Percentiles rank a stretch among this genome's conserved stretches.
phyloP scores from a whole-genome alignment of 2,888 invertebrate genomes.

The Adelphocoris suturalis region DNA sequence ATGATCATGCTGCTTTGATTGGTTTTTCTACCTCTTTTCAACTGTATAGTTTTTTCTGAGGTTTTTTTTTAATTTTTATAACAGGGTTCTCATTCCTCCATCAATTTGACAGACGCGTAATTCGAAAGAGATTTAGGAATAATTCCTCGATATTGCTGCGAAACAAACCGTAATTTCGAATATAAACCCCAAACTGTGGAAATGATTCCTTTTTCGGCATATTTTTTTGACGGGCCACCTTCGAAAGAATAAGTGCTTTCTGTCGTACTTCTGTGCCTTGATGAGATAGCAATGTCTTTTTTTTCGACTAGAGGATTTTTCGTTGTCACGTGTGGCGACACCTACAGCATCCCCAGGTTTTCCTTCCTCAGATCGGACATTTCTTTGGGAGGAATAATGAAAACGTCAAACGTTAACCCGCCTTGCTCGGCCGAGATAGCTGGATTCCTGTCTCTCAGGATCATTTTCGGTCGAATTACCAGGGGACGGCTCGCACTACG shows the following conservation, averaged over 20 bases:
- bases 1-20: too few relatives aligned
- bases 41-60: too few relatives aligned
- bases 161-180: not conserved
- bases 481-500: not conserved
- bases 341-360: not conserved
- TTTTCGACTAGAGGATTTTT: not conserved
- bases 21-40: too few relatives aligned
- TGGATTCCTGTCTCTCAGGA: constrained; percentile 4
- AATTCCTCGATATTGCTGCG: not conserved
- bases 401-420: constrained; percentile 45
- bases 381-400: not conserved
- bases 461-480: constrained; percentile 58
- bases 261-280: not conserved
- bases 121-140: not conserved
- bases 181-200: not conserved
- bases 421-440: constrained; percentile 3
- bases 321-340: constrained; percentile 16
- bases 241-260: not conserved
- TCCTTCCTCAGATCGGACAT: not conserved
- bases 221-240: not conserved
- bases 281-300: constrained; percentile 15
- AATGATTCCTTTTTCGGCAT: not conserved
- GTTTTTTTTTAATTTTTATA: too few relatives aligned
- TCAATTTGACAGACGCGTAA: too few relatives aligned
- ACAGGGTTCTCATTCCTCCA: too few relatives aligned